Percentiles rank a stretch among this genome's conserved stretches.
Conservation (phyloP, 2,113 vertebrate genomes). For the Oryctolagus cuniculus region DNA sequence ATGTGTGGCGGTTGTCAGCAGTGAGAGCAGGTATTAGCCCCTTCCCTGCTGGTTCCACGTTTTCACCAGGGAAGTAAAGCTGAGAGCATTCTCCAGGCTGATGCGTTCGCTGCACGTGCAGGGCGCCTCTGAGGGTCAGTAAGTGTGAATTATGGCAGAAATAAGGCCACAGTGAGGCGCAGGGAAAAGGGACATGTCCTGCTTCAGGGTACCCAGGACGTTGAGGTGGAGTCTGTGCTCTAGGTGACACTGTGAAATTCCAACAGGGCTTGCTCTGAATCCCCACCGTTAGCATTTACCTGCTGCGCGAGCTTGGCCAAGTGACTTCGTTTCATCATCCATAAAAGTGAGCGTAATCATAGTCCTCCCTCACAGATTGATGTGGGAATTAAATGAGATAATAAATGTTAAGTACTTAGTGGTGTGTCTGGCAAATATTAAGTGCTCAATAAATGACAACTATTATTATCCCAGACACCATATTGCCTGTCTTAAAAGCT, state of each 20-base stretch:
- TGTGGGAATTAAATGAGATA: conserved; percentile 33
- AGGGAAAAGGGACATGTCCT: neutral
- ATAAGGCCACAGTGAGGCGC: neutral
- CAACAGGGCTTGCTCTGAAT: neutral
- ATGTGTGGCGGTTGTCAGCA: neutral
- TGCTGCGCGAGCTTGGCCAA: neutral
- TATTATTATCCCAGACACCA: neutral
- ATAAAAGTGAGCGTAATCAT: neutral
- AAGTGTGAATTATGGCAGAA: neutral
- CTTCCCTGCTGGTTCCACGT: neutral
- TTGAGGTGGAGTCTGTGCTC: neutral
- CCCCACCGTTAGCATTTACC: neutral
- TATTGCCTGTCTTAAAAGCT: neutral
- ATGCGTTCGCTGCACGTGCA: too few species aligned
- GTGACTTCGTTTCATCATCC: neutral
- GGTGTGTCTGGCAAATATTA: conserved; percentile 2
- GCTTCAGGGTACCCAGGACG: neutral
- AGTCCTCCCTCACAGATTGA: neutral
- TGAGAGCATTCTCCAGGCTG: too few species aligned
- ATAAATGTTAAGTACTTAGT: neutral
- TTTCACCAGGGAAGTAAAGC: neutral
- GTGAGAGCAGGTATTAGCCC: neutral
- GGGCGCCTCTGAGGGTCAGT: neutral
- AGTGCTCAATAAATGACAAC: neutral
- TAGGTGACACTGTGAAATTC: neutral